Evolutionary conservation across 2,113 vertebrate genomes (phyloP), one percentile per base, ranked within the genome.

Genomic region (Anguilla rostrata): DNA sequence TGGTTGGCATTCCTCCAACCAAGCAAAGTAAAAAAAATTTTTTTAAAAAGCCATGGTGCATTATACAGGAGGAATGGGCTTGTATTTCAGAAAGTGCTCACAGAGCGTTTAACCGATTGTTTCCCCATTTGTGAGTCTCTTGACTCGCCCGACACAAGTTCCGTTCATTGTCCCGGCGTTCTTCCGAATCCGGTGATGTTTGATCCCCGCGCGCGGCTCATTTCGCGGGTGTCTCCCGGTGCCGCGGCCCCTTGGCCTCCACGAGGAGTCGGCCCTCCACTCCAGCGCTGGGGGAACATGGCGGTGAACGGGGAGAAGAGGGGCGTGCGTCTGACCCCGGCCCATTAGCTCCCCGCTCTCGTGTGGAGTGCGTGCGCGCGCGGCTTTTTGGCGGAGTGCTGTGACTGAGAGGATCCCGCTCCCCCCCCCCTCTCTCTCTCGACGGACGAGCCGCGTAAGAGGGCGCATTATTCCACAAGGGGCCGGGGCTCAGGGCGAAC

Each of bases 391-490:
- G 39, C 39, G 40, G 39, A 81, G 79, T 40, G 40, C 39, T 39
- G 79, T 39, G 79, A 43, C 43, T 40, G 80, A 49, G 43, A 20
- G 40, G 80, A 82, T 43, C 80, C 40, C 18, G 40, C 84, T 83
- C 43, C 43, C 8, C 43, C 43, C 8, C 8, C 43, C 8, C 82
- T 84, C 81, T 79, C 56, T 75, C 60, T 83, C 80, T 66, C 46
- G 18, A 39, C 81, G 53, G 39, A 43, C 41, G 43, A 18, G n/a
- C 15, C 66, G 82, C 39, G 80, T 89, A 86, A 83, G 88, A 91
- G 91, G 91, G 89, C 87, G 86, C 92, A 92, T 94, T 94, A 93
- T 95, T 94, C 93, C 94, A 93, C 92, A 93, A 93, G 94, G 93
- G 92, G 91, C 93, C n/a, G 89, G 89, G 86, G 90, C 91, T 92